These are phyloP conservation scores for Eulemur macaco DNA, from an alignment of 2,113 vertebrate species.

Conservation along the genomic window DNA sequence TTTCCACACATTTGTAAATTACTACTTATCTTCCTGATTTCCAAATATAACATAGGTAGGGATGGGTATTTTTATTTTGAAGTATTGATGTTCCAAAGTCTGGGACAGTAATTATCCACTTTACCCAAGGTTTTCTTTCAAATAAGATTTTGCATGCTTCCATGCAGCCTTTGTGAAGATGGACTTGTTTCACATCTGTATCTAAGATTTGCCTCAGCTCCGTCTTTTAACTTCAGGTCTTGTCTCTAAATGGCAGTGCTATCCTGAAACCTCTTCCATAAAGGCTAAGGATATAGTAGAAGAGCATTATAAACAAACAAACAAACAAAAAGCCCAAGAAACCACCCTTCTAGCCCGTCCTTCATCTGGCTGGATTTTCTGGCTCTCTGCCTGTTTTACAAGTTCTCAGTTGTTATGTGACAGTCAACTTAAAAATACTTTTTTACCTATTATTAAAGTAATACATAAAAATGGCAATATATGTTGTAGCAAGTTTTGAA, in stretches of 20 bases:
- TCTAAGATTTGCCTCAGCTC: not conserved
- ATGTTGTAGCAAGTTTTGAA: not conserved
- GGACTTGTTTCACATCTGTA: not conserved
- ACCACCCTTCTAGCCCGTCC: not conserved
- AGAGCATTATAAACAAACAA: too few relatives aligned
- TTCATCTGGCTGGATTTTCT: not conserved
- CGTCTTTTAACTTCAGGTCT: not conserved
- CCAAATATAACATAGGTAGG: not conserved
- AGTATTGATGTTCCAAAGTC: not conserved
- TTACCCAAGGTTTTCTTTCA: not conserved
- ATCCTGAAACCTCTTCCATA: not conserved
- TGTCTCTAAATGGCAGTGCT: not conserved
- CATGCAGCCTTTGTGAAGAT: not conserved
- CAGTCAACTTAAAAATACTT: conserved; percentile 3
- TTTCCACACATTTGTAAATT: not conserved
- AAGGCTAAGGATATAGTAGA: not conserved
- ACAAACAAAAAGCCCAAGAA: not conserved
- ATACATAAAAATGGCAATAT: not conserved
- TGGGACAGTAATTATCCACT: not conserved
- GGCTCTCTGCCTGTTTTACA: not conserved
- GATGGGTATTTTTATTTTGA: not conserved
- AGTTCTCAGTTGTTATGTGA: not conserved
- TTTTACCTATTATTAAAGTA: not conserved
- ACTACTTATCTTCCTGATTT: not conserved
- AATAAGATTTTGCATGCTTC: not conserved